These are phyloP conservation scores for Andrena bucephala DNA, from an alignment of 2,888 invertebrate species.

Conservation along the genomic window DNA sequence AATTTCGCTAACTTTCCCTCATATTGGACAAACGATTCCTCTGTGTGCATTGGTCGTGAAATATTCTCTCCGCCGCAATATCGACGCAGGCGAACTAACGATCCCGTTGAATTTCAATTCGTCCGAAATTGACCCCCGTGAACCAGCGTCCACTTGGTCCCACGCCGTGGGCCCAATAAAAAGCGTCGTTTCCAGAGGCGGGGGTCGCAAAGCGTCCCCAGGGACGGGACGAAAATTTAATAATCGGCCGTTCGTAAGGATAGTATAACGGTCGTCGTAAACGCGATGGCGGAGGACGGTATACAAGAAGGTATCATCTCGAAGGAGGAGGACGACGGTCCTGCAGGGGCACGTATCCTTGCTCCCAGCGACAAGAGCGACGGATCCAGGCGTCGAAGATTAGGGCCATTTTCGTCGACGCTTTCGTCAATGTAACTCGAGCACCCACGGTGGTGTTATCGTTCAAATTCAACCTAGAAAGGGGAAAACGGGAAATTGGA, in stretches of 20 bases:
- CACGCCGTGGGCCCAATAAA: neutral
- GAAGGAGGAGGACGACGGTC: conserved; percentile 7
- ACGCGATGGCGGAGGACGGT: conserved; percentile 32
- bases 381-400: conserved; percentile 58
- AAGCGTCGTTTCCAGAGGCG: neutral
- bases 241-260: conserved; percentile 55
- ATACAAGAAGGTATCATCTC: conserved; percentile 57
- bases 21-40: no score
- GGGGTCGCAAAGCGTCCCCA: conserved; percentile 18
- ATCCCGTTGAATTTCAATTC: neutral
- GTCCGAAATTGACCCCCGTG: neutral
- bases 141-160: conserved; percentile 12
- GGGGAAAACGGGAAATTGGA: conserved; percentile 15
- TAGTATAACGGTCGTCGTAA: conserved; percentile 52
- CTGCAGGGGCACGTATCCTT: conserved; percentile 20
- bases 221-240: conserved; percentile 58
- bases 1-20: no score
- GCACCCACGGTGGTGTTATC: conserved; percentile 66
- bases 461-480: conserved; percentile 69
- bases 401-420: conserved; percentile 62
- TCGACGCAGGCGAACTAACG: conserved; percentile 1
- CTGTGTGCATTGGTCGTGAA: no score
- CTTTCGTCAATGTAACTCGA: conserved; percentile 58
- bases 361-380: conserved; percentile 11
- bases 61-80: neutral